These are phyloP conservation scores for Symphodus melops DNA, from an alignment of 2,113 vertebrate genomes.

Conservation along the genomic window DNA sequence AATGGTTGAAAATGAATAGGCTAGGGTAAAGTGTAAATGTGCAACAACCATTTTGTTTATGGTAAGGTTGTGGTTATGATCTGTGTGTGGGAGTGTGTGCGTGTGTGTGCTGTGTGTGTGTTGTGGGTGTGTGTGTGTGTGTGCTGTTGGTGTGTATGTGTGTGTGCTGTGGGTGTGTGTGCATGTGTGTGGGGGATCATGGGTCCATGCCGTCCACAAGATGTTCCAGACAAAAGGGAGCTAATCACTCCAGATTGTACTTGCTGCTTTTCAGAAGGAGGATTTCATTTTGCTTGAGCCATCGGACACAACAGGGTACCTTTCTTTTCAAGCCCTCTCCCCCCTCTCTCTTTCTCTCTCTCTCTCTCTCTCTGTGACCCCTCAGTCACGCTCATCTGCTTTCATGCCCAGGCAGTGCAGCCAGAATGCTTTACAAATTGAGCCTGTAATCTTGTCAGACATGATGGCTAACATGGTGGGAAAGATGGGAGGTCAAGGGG, in stretches of 20 bases:
- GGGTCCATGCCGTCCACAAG: constrained; percentile 65
- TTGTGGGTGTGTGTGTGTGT: constrained; percentile 1
- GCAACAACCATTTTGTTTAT: no score
- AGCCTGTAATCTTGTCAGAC: constrained; percentile 83
- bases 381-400: constrained; percentile 72
- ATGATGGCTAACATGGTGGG: constrained; percentile 67
- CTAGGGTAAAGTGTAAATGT: no score
- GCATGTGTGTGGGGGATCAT: not conserved
- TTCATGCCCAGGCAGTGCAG: constrained; percentile 54
- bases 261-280: constrained; percentile 72
- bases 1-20: no score
- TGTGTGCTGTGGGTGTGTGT: constrained; percentile 1
- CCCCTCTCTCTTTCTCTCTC: constrained; percentile 17
- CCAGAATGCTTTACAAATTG: constrained; percentile 73
- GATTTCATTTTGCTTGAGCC: constrained; percentile 67
- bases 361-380: constrained; percentile 12
- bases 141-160: not conserved
- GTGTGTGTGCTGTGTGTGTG: not conserved
- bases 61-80: not conserved
- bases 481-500: constrained; percentile 47
- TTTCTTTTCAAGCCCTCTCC: constrained; percentile 57
- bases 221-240: constrained; percentile 72
- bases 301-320: constrained; percentile 76
- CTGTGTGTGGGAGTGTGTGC: constrained; percentile 1
- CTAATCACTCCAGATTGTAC: constrained; percentile 83